Evolutionary conservation across 2,113 vertebrate species (phyloP), one percentile per base, ranked within the genome.

Genomic region (Cricetomys ansorgei): DNA sequence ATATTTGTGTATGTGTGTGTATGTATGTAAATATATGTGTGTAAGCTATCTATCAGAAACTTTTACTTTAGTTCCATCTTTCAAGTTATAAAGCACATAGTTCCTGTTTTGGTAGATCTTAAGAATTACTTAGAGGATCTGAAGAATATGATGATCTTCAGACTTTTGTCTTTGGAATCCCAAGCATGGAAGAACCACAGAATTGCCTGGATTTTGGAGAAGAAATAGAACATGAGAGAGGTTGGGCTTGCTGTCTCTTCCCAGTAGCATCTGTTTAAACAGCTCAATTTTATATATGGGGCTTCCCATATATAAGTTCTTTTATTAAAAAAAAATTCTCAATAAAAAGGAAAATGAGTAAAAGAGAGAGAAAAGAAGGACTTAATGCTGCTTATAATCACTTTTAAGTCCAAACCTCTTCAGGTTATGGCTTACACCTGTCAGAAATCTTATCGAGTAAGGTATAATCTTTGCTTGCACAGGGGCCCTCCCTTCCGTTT

Each of bases 21-120:
- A 1, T 40, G 23, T 9, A 0, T 3, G 4, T 23, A 5, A 12
- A 10, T 4, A 0, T 23, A 16, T 9, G 1, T 67, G 23, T 37
- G 16, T 34, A 31, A 53, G 31, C 65, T 45, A 65, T 65, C 65
- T 96, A 31, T 94, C 75, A 83, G 55, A 90, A 94, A 19, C 43
- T 31, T n/a, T 85, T 87, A n/a, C 1, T 90, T 59, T 40, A 15
- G 4, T 25, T 92, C 64, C 11, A 9, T 43, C 53, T 81, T 1
- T 86, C 55, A 25, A 64, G 62, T 77, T 69, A 75, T 45, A 48
- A 27, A 85, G 55, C 5, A 59, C 53, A 40, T 43, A 67, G 13
- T 83, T 65, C 5, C 45, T 79, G 11, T 89, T 86, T 88, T 79
- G 72, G 27, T 59, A 72, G 55, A 12, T n/a, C 34, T 27, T 86